phyloP scores from a whole-genome alignment of 1,140 invertebrate genomes.

The Chionoecetes opilio region DNA sequence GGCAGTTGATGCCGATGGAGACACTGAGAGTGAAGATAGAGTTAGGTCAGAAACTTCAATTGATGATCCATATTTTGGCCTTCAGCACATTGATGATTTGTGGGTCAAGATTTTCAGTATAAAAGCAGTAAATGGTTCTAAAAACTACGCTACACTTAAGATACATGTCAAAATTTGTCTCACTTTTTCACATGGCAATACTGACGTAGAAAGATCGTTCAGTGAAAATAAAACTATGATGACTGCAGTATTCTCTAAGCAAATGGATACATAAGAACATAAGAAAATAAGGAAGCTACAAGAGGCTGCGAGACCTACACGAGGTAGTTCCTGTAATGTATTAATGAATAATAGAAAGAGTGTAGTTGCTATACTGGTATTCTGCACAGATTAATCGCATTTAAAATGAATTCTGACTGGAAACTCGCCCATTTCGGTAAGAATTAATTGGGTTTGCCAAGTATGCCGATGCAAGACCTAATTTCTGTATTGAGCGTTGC shows the following conservation, averaged over 20 bases:
- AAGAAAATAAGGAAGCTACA: too few species aligned
- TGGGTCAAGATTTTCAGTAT: constrained; percentile 31
- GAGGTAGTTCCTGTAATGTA: too few species aligned
- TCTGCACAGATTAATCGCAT: not conserved
- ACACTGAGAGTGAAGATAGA: constrained; percentile 33
- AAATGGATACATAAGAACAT: not conserved
- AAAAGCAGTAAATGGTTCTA: constrained; percentile 33
- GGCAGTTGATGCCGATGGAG: too few species aligned
- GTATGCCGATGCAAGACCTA: constrained; percentile 8
- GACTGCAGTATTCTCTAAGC: not conserved
- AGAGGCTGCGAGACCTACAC: too few species aligned
- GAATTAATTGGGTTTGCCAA: not conserved
- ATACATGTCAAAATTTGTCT: not conserved
- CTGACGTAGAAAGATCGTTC: constrained; percentile 28
- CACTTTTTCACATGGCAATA: not conserved
- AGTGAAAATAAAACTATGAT: constrained; percentile 31
- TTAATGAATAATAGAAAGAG: too few species aligned
- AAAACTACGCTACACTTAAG: constrained; percentile 42
- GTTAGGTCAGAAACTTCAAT: constrained; percentile 41
- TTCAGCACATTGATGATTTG: not conserved
- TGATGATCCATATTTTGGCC: not conserved
- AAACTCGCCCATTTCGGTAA: not conserved
- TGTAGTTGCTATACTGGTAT: constrained; percentile 23
- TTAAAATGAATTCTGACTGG: not conserved
- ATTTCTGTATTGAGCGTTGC: not conserved